Base-by-base conservation (phyloP, 2,797 vertebrate genomes). In the Phoeniculus purpureus region DNA sequence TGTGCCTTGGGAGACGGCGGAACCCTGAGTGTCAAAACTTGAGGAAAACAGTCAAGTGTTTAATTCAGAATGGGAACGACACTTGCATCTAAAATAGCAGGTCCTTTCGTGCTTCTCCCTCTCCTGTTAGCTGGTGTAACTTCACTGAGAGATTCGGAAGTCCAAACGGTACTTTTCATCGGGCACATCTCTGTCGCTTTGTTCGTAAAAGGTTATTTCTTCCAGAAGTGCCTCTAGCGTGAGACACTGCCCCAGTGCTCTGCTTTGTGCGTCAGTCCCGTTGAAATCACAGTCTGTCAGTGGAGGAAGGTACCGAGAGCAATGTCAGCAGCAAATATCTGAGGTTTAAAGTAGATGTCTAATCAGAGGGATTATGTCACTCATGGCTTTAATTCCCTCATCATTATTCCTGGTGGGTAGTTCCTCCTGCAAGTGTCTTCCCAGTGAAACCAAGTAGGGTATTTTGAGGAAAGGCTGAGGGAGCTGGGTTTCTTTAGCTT, bases 331-430 rank as follows among this genome's bases (percentile, higher is more conserved):
- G 21, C 18, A 58, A 5, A 67, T 31, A 55, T 43, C 23, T 47
- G 31, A 64, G 7, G 22, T 54, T 51, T 66, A 32, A 81, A 73
- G 9, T 0, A 60, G 26, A 32, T 3, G 60, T 80, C 16, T 80
- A 32, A 74, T 64, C 21, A 67, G 47, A 60, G 7, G 23, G 4
- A 27, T 90, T 74, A 17, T 29, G 8, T 58, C 22, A 50, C 19
- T 64, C 10, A 17, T 21, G n/a, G 20, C 15, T 31, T 15, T 12
- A 34, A 60, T 10, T 68, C 16, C 15, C 18, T 90, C 32, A 40
- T 23, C 0, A 0, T 60, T 54, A 10, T 8, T n/a, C 19, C 15
- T 10, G 23, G 22, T 52, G 31, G 16, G 15, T 14, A 25, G 9
- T 18, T 15, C 13, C 21, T 80, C 7, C 56, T 54, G 11, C 5